Conservation (phyloP, 2,797 vertebrate species). For the Rhinogobio ventralis region DNA sequence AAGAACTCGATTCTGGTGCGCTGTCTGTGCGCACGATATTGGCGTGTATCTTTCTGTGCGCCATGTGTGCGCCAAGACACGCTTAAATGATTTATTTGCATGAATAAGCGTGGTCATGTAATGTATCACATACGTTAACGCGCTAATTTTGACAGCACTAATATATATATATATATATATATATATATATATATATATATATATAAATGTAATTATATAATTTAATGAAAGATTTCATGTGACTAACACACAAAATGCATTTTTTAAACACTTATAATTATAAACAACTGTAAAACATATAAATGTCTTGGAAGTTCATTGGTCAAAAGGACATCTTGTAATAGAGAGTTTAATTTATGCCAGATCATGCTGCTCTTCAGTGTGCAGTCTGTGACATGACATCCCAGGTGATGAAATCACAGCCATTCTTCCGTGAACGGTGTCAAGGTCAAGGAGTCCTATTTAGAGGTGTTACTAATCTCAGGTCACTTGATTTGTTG, state of each 20-base stretch:
- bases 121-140: too few species aligned
- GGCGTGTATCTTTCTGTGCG: too few species aligned
- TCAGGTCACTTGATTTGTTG: constrained; percentile 8
- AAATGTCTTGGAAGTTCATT: background rate
- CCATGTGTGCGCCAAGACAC: too few species aligned
- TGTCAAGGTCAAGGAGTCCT: constrained; percentile 14
- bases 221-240: background rate
- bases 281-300: background rate
- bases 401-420: constrained; percentile 20
- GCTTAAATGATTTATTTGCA: too few species aligned
- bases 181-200: too few species aligned
- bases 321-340: background rate
- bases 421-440: background rate
- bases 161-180: too few species aligned
- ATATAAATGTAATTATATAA: too few species aligned
- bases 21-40: too few species aligned
- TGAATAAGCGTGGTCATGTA: too few species aligned
- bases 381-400: background rate
- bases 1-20: too few species aligned
- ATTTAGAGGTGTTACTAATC: background rate
- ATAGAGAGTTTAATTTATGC: background rate
- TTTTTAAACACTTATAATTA: background rate
- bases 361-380: background rate
- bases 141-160: too few species aligned
- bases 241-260: background rate